A percentile compares a stretch with the other conserved stretches of the same genome.
Evolutionary conservation across 2,888 invertebrate species (phyloP).

Genomic region (Physocephala rufipes): DNA sequence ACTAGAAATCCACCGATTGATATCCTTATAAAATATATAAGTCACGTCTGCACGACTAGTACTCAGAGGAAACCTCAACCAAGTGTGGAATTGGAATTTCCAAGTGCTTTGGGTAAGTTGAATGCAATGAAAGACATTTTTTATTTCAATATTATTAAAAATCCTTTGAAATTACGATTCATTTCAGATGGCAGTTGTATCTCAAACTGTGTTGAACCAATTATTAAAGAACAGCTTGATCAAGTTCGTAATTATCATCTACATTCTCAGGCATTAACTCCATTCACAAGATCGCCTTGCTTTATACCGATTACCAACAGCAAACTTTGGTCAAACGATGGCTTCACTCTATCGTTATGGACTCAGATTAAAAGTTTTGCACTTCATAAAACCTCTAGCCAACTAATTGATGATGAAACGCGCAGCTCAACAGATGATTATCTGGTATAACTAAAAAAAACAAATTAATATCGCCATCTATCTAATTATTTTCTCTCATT

Average conservation of each 20-base stretch:
- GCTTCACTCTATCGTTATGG: constrained; percentile 63
- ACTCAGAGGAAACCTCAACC: constrained; percentile 58
- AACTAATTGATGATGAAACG: constrained; percentile 58
- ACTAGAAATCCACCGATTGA: constrained; percentile 68
- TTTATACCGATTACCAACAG: constrained; percentile 61
- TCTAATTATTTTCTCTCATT: constrained; percentile 10
- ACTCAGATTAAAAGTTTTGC: constrained; percentile 57
- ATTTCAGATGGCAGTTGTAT: constrained; percentile 54
- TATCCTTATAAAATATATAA: constrained; percentile 69
- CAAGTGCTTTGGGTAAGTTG: constrained; percentile 53
- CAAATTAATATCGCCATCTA: not conserved
- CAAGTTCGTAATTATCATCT: constrained; percentile 60
- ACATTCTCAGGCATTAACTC: constrained; percentile 55
- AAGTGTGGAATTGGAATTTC: constrained; percentile 61
- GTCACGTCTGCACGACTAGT: constrained; percentile 58
- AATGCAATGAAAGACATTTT: not conserved
- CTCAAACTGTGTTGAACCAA: constrained; percentile 22
- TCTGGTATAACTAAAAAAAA: constrained; percentile 47
- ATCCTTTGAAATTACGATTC: constrained; percentile 37
- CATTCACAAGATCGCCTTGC: constrained; percentile 61
- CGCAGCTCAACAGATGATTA: constrained; percentile 56
- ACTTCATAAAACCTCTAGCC: constrained; percentile 53
- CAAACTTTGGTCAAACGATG: constrained; percentile 60
- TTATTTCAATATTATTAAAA: not conserved
- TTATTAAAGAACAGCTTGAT: constrained; percentile 58